phyloP scores from a whole-genome alignment of 2,888 invertebrate species.

The Salticus scenicus region DNA sequence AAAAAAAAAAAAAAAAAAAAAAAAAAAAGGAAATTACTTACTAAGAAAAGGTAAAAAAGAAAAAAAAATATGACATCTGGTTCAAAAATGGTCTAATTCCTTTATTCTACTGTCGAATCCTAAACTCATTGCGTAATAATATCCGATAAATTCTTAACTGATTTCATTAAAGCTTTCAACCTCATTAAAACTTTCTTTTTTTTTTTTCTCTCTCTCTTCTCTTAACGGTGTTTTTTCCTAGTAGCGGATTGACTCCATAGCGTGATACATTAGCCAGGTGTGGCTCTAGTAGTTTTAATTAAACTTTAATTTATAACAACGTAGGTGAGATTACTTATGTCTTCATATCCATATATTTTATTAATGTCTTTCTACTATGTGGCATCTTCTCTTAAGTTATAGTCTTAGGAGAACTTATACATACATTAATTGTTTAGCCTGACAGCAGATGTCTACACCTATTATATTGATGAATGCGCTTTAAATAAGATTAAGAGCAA shows the following conservation, averaged over 20 bases:
- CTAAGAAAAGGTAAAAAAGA: not conserved
- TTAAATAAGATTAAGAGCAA: not conserved
- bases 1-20: not conserved
- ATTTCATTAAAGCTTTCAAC: constrained; percentile 20
- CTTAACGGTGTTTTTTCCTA: not conserved
- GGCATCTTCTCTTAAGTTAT: not conserved
- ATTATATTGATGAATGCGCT: not conserved
- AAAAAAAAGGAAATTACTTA: not conserved
- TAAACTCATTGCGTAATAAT: constrained; percentile 13
- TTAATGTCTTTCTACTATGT: not conserved
- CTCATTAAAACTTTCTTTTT: constrained; percentile 20
- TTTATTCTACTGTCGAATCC: not conserved
- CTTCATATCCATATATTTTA: not conserved
- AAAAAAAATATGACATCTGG: constrained; percentile 4
- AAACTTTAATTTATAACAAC: not conserved
- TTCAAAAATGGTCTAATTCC: not conserved
- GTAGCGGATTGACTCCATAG: not conserved
- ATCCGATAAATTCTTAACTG: constrained; percentile 15
- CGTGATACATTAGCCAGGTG: not conserved
- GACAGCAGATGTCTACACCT: not conserved
- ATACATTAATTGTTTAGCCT: not conserved
- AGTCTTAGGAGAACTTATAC: not conserved
- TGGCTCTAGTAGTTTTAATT: not conserved
- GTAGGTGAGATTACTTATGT: not conserved
- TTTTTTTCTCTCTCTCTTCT: no score